phyloP scores from a whole-genome alignment of 2,113 vertebrate genomes.

The Dasyprocta punctata region DNA sequence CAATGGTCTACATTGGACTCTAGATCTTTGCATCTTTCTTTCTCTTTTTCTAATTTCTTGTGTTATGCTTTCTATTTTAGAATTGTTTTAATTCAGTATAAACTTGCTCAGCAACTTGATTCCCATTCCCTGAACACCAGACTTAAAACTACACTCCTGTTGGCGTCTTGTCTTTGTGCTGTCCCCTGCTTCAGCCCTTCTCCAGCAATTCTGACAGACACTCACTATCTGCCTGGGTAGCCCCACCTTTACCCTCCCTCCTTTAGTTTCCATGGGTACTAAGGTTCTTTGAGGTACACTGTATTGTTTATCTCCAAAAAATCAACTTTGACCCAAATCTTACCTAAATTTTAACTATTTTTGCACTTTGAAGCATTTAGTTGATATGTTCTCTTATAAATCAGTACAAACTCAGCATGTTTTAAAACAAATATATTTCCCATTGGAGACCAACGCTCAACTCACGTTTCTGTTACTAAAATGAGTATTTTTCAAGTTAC shows the following conservation, averaged over 20 bases:
- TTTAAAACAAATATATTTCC: neutral
- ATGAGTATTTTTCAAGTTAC: neutral
- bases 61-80: neutral
- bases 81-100: neutral
- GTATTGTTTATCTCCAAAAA: neutral
- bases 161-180: fast-evolving
- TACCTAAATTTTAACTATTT: neutral
- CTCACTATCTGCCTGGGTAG: fast-evolving
- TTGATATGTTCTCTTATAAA: neutral
- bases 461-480: neutral
- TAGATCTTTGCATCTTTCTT: neutral
- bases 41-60: neutral
- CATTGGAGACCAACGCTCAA: neutral
- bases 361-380: neutral
- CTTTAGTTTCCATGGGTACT: neutral
- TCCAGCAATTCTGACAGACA: neutral
- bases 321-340: neutral
- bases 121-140: neutral
- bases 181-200: fast-evolving
- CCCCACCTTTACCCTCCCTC: neutral
- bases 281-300: neutral
- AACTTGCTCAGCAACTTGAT: neutral
- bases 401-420: neutral
- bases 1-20: neutral
- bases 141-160: neutral